These are phyloP conservation scores for Resseliella maxima DNA, from an alignment of 2,888 invertebrate genomes.

Conservation along the genomic window DNA sequence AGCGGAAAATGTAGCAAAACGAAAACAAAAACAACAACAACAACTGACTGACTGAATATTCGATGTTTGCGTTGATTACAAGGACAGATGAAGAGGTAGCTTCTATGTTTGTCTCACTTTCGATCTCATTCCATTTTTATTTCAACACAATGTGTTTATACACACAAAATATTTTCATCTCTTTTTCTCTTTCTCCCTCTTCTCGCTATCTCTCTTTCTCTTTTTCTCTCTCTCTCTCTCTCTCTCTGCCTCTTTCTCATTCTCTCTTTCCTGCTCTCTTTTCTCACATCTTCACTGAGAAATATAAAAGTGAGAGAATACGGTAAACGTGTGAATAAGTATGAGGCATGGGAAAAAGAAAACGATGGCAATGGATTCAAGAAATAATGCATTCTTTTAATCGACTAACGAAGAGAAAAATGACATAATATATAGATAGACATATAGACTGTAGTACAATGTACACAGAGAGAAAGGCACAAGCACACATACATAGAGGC, in stretches of 20 bases:
- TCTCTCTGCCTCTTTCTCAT: too few species aligned
- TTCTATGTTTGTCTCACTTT: neutral
- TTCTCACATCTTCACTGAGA: too few species aligned
- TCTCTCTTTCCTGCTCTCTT: too few species aligned
- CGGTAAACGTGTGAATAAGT: neutral
- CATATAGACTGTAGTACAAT: too few species aligned
- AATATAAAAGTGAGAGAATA: too few species aligned
- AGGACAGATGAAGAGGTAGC: conserved; percentile 45
- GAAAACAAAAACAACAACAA: neutral
- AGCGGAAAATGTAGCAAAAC: conserved; percentile 6
- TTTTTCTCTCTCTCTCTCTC: too few species aligned
- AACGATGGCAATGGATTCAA: neutral
- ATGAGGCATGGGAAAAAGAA: neutral
- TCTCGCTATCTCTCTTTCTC: neutral
- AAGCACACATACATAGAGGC: neutral
- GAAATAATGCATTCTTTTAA: conserved; percentile 28
- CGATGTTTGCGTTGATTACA: conserved; percentile 44
- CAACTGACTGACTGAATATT: neutral
- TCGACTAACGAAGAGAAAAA: neutral
- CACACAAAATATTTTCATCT: neutral
- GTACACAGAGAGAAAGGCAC: neutral
- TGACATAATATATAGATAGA: neutral
- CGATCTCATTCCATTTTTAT: too few species aligned
- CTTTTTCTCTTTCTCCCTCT: neutral
- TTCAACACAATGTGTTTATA: neutral